Percentiles rank a stretch among this genome's conserved stretches.
Evolutionary conservation across 2,888 invertebrate species (phyloP).

Genomic region (Limnephilus lunatus): DNA sequence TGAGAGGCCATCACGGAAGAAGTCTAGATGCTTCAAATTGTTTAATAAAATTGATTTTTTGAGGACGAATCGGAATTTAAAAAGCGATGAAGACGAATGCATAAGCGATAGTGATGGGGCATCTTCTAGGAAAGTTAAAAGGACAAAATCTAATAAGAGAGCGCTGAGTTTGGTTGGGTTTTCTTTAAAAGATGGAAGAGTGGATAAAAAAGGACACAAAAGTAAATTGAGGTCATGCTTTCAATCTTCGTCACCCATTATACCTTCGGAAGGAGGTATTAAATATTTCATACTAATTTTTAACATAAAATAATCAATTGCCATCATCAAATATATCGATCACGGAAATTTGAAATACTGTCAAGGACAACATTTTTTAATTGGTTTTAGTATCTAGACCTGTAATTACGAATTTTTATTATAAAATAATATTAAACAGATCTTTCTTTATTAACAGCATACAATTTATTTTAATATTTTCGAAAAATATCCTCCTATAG

Average conservation of each 20-base stretch:
- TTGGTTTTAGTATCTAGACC: too few relatives aligned
- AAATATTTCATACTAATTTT: not conserved
- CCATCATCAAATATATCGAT: too few relatives aligned
- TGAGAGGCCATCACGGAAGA: slow-evolving; percentile 71
- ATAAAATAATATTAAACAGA: too few relatives aligned
- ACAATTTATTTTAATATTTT: too few relatives aligned
- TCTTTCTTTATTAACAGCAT: too few relatives aligned
- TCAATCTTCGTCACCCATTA: slow-evolving; percentile 75
- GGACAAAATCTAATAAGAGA: slow-evolving; percentile 72
- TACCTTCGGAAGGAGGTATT: slow-evolving; percentile 77
- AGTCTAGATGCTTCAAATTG: slow-evolving; percentile 70
- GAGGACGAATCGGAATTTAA: slow-evolving; percentile 71
- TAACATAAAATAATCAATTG: not conserved
- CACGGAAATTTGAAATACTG: too few relatives aligned
- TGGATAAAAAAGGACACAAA: slow-evolving; percentile 71
- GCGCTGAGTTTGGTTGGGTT: slow-evolving; percentile 71
- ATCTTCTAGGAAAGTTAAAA: slow-evolving; percentile 75
- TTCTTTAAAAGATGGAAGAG: slow-evolving; percentile 69
- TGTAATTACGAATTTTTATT: too few relatives aligned
- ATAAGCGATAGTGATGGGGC: slow-evolving; percentile 67
- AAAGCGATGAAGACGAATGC: slow-evolving; percentile 72
- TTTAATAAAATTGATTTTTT: slow-evolving; percentile 69
- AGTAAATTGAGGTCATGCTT: slow-evolving; percentile 72
- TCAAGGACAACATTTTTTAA: too few relatives aligned
- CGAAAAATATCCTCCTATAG: too few relatives aligned